These are phyloP conservation scores for Enoplolaimus lenunculus DNA, from an alignment of 2,888 invertebrate genomes.

Conservation along the genomic window DNA sequence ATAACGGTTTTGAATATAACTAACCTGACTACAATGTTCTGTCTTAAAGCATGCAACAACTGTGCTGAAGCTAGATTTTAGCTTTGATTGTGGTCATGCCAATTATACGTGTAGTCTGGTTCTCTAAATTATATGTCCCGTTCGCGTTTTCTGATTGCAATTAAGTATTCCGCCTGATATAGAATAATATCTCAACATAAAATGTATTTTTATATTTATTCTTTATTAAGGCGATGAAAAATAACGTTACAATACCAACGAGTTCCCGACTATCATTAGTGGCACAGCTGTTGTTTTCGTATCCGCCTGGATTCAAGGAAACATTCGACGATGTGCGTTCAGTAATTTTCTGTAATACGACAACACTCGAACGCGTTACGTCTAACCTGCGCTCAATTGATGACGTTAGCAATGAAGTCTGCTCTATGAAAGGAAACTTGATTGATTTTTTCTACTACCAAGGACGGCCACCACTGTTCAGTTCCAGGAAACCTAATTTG, in stretches of 20 bases:
- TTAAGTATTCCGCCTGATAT: no score
- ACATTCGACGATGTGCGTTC: neutral
- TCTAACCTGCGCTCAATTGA: neutral
- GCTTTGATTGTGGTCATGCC: no score
- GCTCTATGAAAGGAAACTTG: neutral
- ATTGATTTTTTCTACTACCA: neutral
- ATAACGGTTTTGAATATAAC: no score
- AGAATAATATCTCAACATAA: no score
- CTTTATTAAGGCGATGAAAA: neutral
- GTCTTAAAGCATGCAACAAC: no score
- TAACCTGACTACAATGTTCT: no score
- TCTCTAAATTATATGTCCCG: no score
- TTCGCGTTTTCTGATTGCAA: no score
- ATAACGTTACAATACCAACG: neutral
- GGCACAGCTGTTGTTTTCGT: neutral
- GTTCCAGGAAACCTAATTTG: neutral
- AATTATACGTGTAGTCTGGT: no score
- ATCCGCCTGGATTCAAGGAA: neutral
- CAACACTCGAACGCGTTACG: neutral
- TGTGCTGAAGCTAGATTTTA: no score
- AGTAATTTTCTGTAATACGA: neutral
- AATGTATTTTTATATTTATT: neutral
- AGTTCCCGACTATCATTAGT: neutral
- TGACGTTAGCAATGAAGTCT: neutral
- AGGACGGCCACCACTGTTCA: neutral